Percentiles rank a stretch among this genome's conserved stretches.
These are phyloP conservation scores for Epizoanthus fatuus DNA, from an alignment of 92 coral and sea anemone genomes.

Conservation along the genomic window DNA sequence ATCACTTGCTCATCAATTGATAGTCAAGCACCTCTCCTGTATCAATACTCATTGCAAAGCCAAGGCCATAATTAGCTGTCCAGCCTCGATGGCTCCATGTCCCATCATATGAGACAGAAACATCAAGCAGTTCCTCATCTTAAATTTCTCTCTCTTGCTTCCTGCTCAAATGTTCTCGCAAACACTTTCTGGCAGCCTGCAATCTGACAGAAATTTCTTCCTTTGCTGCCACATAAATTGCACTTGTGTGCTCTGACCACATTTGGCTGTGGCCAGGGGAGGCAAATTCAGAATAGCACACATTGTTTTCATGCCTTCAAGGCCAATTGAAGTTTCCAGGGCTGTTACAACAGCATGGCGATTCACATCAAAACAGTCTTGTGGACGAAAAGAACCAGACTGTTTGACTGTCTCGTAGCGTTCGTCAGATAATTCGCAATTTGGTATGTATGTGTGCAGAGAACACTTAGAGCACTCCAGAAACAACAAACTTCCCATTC, in stretches of 20 bases:
- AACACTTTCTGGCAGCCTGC: neutral
- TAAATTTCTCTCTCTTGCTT: neutral
- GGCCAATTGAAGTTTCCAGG: too few species aligned
- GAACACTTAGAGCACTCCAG: neutral
- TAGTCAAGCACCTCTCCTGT: slow-evolving; percentile 6
- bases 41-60: neutral
- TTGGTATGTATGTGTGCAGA: neutral
- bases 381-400: neutral
- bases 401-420: neutral
- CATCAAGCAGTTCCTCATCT: neutral
- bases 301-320: too few species aligned
- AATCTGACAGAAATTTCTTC: neutral
- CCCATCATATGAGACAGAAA: slow-evolving; percentile 19
- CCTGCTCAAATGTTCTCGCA: neutral
- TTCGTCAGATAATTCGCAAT: neutral
- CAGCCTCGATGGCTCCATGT: slow-evolving; percentile 13
- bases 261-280: too few species aligned
- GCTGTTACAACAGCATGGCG: neutral
- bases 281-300: too few species aligned
- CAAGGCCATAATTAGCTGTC: slow-evolving; percentile 16
- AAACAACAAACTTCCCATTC: neutral
- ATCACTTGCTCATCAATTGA: slow-evolving; percentile 20
- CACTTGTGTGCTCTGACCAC: too few species aligned
- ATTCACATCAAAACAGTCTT: neutral
- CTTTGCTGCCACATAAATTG: neutral